phyloP scores from a whole-genome alignment of 2,113 vertebrate genomes.

The Lophochroa leadbeateri region DNA sequence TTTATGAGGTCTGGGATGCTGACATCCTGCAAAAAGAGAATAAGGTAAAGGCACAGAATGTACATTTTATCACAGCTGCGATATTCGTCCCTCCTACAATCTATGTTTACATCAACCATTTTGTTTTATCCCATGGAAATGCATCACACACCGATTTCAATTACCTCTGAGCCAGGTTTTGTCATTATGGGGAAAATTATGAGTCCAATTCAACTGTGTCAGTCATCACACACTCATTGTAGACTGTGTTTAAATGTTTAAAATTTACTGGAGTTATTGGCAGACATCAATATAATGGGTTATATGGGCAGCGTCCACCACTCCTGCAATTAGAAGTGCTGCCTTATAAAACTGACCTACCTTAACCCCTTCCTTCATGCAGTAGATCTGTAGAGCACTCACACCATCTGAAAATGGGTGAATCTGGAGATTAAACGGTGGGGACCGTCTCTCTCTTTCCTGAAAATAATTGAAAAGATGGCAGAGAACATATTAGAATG shows the following conservation, averaged over 20 bases:
- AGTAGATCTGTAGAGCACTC: slow-evolving; percentile 98
- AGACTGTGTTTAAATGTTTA: neutral
- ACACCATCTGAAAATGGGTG: slow-evolving; percentile 97
- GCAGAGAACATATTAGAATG: slow-evolving; percentile 5
- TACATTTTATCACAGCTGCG: neutral
- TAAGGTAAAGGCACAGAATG: neutral
- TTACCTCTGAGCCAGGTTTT: neutral
- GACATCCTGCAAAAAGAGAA: slow-evolving; percentile 84
- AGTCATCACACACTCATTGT: neutral
- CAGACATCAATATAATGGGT: neutral
- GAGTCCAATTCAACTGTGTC: neutral
- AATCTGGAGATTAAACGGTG: slow-evolving; percentile 95
- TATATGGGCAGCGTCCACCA: neutral
- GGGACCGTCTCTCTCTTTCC: slow-evolving; percentile 95
- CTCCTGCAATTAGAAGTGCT: neutral
- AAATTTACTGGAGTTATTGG: neutral
- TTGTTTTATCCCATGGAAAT: neutral
- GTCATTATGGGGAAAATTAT: neutral
- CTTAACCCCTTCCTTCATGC: slow-evolving; percentile 99
- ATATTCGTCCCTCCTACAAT: neutral
- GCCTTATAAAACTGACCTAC: slow-evolving; percentile 69
- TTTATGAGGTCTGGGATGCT: slow-evolving; percentile 99
- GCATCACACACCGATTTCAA: neutral
- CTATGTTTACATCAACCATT: neutral
- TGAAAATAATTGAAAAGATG: slow-evolving; percentile 61